A percentile compares a stretch with the other conserved stretches of the same genome.
Evolutionary conservation across 2,888 invertebrate species (phyloP).

Genomic region (Cyclophora albipunctata): DNA sequence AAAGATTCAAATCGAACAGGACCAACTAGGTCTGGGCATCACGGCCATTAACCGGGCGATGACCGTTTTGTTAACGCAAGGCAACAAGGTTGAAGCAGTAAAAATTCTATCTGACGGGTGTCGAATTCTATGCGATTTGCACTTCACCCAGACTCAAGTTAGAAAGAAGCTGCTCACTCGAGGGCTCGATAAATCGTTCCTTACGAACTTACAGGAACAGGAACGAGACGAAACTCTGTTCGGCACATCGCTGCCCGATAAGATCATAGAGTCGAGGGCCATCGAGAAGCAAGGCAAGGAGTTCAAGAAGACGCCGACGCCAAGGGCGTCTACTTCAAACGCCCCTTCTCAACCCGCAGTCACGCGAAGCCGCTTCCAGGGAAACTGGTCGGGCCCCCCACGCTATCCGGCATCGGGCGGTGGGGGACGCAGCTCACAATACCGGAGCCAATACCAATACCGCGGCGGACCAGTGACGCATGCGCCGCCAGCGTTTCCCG

Average conservation of each 20-base stretch:
- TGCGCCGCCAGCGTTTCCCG: background rate
- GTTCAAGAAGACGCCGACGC: too few species aligned
- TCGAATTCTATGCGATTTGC: slow-evolving; percentile 6
- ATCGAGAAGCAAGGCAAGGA: too few species aligned
- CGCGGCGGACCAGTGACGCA: too few species aligned
- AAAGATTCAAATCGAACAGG: background rate
- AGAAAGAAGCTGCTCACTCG: background rate
- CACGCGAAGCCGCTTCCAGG: background rate
- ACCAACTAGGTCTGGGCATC: background rate
- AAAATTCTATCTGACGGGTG: slow-evolving; percentile 6
- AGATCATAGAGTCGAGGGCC: too few species aligned
- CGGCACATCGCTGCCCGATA: background rate
- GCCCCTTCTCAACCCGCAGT: background rate
- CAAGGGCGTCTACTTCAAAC: too few species aligned
- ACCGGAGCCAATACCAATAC: too few species aligned
- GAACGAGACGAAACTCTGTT: background rate
- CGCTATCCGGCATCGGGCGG: background rate
- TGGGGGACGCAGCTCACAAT: background rate
- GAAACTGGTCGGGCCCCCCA: background rate
- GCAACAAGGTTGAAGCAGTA: background rate
- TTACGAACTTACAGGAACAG: background rate
- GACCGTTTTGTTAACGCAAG: background rate
- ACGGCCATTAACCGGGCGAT: background rate
- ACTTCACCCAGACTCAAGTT: background rate
- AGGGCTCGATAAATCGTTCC: background rate